Conservation (phyloP, 2,113 vertebrate species). For the Myotis davidii region DNA sequence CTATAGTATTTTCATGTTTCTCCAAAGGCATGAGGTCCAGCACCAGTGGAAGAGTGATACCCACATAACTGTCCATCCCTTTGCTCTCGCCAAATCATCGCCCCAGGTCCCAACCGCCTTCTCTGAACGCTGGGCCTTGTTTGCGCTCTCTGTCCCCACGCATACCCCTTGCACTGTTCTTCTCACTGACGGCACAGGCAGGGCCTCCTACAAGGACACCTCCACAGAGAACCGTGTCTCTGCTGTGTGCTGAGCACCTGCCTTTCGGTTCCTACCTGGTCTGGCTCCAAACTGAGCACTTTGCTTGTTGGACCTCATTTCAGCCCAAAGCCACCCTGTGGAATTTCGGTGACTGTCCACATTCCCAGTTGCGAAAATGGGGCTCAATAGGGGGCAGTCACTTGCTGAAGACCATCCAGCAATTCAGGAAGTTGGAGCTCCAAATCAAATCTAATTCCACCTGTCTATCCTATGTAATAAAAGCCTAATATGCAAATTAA, state of each 20-base stretch:
- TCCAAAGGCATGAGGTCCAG: neutral
- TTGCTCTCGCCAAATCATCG: rapidly evolving
- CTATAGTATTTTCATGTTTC: neutral
- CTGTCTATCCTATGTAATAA: neutral
- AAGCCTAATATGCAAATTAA: too few relatives aligned
- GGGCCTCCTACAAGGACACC: neutral
- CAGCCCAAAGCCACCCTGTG: neutral
- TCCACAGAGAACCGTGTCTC: neutral
- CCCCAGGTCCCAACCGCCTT: rapidly evolving
- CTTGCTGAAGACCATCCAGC: neutral
- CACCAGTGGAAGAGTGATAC: neutral
- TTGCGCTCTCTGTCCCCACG: too few relatives aligned
- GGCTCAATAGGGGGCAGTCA: neutral
- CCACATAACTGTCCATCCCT: rapidly evolving
- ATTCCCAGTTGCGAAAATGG: neutral
- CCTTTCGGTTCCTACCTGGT: neutral
- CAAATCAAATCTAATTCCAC: neutral
- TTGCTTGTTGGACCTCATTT: neutral
- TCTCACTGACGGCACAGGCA: neutral
- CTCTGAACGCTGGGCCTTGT: neutral
- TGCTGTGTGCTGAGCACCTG: rapidly evolving
- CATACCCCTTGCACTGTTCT: neutral
- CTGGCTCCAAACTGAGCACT: neutral
- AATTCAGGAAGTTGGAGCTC: neutral
- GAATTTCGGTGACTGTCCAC: neutral